A percentile compares a stretch with the other conserved stretches of the same genome.
Evolutionary conservation across 2,797 vertebrate genomes (phyloP).

Genomic region (Cynodonichthys magdalenae): DNA sequence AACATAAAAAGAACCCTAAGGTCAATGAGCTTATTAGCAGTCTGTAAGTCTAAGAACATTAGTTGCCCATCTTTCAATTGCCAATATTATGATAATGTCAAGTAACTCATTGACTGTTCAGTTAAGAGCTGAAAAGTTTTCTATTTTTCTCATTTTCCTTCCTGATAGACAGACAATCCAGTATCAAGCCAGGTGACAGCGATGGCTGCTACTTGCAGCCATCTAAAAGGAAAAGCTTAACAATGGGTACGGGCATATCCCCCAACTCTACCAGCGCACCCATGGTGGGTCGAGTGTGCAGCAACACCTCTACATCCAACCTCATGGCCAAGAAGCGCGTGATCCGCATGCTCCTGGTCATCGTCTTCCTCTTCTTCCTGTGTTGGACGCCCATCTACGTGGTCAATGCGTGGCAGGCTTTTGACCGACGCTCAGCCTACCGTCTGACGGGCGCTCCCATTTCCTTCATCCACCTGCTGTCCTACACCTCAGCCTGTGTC

Average conservation of each 20-base stretch:
- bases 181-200: conserved; percentile 82
- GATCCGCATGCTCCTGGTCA: conserved; percentile 96
- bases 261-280: conserved; percentile 22
- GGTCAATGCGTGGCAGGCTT: conserved; percentile 95
- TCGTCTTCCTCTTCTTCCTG: conserved; percentile 94
- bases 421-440: conserved; percentile 85
- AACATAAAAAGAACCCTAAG: too few relatives aligned
- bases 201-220: conserved; percentile 91
- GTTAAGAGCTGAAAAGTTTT: too few relatives aligned
- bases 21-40: too few relatives aligned
- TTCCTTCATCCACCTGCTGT: conserved; percentile 96
- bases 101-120: too few relatives aligned
- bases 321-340: conserved; percentile 95
- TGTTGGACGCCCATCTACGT: conserved; percentile 97
- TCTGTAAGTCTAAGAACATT: too few relatives aligned
- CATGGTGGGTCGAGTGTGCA: conserved; percentile 76
- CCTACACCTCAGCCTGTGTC: conserved; percentile 95
- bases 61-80: too few relatives aligned
- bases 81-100: too few relatives aligned
- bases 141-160: not conserved
- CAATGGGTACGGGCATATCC: not conserved
- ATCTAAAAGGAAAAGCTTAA: conserved; percentile 73
- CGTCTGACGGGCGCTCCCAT: conserved; percentile 93
- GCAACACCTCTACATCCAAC: conserved; percentile 87
- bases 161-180: conserved; percentile 72